Base-by-base conservation (phyloP, 2,888 invertebrate genomes). In the Ophion obscuratus region DNA sequence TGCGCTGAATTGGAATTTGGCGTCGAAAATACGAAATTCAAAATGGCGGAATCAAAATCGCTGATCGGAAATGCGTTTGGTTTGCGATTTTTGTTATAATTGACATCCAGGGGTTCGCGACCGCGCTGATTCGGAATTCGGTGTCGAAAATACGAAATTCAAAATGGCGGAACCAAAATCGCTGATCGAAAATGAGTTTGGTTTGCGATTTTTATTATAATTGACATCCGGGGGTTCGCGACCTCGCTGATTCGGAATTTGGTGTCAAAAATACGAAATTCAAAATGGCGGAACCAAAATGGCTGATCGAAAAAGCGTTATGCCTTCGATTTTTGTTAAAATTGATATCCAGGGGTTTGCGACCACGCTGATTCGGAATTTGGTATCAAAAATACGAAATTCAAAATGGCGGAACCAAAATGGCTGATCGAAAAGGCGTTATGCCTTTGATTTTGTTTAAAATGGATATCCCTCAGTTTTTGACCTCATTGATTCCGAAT, bases 161-260 rank as follows among this genome's bases (percentile, higher is more conserved):
- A 44, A 68, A 68, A 68, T 68, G 44, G 44, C 47, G 68, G 47
- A 68, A 10, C 4, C 20, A 6, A 20, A 2, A 7, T 2, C 7
- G 4, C 40, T 0, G 9, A 9, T 40, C 5, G 17, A 24, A 53
- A 53, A 27, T 3, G 7, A 5, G 20, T 53, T 44, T 27, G 40
- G 17, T 20, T n/a, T 66, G 40, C n/a, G 10, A 62, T 40, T 61
- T 62, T 71, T 6, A n/a, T 10, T 7, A 47, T 71, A 82, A 73
- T 67, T 36, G 27, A 53, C 77, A 27, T 53, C n/a, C 11, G n/a
- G 20, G 36, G 44, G 27, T 44, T 74, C 27, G 62, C 24, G 27
- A 44, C 5, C 6, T 40, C 27, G 14, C 44, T 24, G 24, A 62
- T 40, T 40, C 7, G 44, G 17, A 44, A 17, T 74, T 59, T 24